Evolutionary conservation across 1,140 invertebrate genomes (phyloP).

Genomic region (Meloidogyne chitwoodi): DNA sequence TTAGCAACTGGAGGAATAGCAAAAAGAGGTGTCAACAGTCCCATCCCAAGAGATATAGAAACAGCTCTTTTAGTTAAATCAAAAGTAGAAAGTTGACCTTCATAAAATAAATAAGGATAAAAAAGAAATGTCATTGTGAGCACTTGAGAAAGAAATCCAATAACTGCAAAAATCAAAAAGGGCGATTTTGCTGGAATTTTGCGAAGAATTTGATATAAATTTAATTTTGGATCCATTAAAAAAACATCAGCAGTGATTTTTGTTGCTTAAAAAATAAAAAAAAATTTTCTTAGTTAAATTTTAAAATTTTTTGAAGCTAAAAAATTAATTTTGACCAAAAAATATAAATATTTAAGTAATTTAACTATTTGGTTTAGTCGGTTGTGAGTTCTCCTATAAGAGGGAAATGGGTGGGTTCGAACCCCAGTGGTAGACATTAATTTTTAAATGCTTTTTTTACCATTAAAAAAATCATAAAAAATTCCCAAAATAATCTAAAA

Average conservation of each 20-base stretch:
- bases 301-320: too few relatives aligned
- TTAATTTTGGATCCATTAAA: background rate
- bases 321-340: too few relatives aligned
- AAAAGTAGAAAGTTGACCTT: background rate
- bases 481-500: background rate
- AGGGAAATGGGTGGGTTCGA: too few relatives aligned
- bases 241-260: constrained; percentile 15
- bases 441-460: too few relatives aligned
- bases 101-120: background rate
- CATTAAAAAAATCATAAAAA: too few relatives aligned
- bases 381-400: too few relatives aligned
- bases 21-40: background rate
- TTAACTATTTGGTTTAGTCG: too few relatives aligned
- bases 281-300: too few relatives aligned
- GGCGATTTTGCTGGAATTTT: background rate
- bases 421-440: too few relatives aligned
- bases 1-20: background rate
- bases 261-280: background rate
- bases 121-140: background rate
- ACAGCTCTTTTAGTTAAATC: background rate
- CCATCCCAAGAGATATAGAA: background rate
- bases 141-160: background rate
- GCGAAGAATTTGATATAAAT: background rate
- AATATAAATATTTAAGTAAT: too few relatives aligned
- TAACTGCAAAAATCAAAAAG: background rate